A percentile compares a stretch with the other conserved stretches of the same genome.
phyloP scores from a whole-genome alignment of 2,113 vertebrate genomes.

The Pristiophorus japonicus region DNA sequence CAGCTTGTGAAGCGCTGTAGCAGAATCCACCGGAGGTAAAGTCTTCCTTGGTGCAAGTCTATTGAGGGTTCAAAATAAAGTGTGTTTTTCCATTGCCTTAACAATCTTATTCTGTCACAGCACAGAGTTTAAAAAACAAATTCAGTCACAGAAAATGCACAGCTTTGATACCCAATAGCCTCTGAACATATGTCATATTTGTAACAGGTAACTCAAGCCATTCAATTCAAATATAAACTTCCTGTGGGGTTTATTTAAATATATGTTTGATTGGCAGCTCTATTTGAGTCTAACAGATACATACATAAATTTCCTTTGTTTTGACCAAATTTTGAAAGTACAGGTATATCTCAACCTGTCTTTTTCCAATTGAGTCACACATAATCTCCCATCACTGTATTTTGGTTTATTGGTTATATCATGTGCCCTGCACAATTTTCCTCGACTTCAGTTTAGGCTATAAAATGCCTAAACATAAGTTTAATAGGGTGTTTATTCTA shows the following conservation, averaged over 20 bases:
- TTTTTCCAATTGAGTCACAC: background rate
- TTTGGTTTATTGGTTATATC: background rate
- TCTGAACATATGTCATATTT: background rate
- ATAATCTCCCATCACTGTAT: background rate
- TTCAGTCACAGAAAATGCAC: background rate
- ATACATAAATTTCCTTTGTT: background rate
- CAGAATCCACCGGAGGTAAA: conserved; percentile 61
- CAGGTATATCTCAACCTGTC: background rate
- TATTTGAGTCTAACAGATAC: background rate
- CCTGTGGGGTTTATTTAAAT: too few species aligned
- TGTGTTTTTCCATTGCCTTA: background rate
- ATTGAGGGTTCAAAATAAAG: background rate
- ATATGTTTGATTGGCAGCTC: background rate
- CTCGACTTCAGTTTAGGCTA: background rate
- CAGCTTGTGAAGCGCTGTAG: conserved; percentile 55
- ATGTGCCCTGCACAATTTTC: background rate
- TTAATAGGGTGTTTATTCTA: background rate
- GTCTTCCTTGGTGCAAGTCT: conserved; percentile 66
- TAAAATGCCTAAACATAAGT: background rate
- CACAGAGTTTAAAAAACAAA: background rate
- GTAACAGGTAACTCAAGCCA: background rate
- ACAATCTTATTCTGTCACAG: background rate
- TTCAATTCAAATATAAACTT: background rate
- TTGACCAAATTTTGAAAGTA: background rate
- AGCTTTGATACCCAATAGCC: background rate